Base-by-base conservation (phyloP, 2,888 invertebrate species). In the Aporophyla lueneburgensis region DNA sequence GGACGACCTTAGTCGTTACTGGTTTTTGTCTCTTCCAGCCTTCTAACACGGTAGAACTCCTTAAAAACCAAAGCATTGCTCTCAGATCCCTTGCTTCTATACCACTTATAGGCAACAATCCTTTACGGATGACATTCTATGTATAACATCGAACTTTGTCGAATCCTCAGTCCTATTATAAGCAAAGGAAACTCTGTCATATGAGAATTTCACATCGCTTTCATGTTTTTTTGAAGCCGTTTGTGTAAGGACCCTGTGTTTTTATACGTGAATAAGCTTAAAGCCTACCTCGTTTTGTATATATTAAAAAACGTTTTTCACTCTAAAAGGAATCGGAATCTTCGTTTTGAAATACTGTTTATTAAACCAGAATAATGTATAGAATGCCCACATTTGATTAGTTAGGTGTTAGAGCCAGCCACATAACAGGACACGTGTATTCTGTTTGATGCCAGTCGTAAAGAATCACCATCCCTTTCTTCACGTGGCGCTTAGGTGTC, bases 201-300 rank as follows among this genome's bases (percentile, higher is more conserved):
- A 69, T 83, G 86, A 86, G 83, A 83, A 78, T 83, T 86, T 69
- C 54, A 54, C 71, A 65, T 68, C 61, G 53, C 86, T 83, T 83
- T 83, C 63, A 85, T 83, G 73, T 83, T 74, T 76, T 85, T 83
- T 84, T 68, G 49, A 62, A 68, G 24, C 33, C 14, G 40, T 82
- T 63, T 49, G 24, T n/a, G 21, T 58, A 5, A 66, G n/a, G 49
- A 24, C 1, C 24, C 0, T 59, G 21, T 69, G 14, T 63, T 53
- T 56, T 40, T 73, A 27, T 70, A 46, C 33, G 12, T 27, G 33
- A 58, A 19, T 1, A 65, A 46, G 40, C 21, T 40, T 54, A 16
- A 33, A 58, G 6, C 19, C 12, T 43, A 43, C 43, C 1, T 5
- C 1, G 14, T 33, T 53, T 33, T 46, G 21, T 27, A 16, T 27